Conservation (phyloP, 2,113 vertebrate genomes). For the Indicator maculatus region DNA sequence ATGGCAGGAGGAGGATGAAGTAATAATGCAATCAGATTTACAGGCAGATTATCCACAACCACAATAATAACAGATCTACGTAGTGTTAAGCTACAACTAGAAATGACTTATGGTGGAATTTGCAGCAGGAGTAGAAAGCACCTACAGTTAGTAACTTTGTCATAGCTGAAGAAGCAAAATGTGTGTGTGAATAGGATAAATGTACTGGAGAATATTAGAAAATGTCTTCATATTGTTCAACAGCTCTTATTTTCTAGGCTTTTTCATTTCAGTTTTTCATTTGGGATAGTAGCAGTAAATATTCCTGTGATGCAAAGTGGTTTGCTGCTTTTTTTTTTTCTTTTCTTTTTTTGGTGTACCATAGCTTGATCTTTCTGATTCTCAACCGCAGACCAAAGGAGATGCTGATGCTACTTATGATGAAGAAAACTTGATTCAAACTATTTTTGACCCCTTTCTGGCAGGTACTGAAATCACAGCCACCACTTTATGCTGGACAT, state of each 20-base stretch:
- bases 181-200: neutral
- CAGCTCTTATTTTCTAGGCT: neutral
- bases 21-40: neutral
- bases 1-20: neutral
- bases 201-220: neutral
- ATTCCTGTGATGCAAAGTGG: neutral
- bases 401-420: conserved; percentile 44
- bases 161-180: neutral
- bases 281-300: neutral
- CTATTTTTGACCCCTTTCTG: conserved; percentile 59
- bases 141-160: neutral
- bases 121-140: neutral
- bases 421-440: conserved; percentile 69
- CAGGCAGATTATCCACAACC: neutral
- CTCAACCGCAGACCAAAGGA: conserved; percentile 34
- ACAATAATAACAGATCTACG: neutral
- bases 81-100: neutral
- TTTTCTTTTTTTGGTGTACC: neutral
- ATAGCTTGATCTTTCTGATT: neutral
- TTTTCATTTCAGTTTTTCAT: neutral
- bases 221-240: neutral
- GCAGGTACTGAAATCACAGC: conserved; percentile 73
- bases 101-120: neutral
- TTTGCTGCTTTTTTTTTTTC: neutral
- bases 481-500: conserved; percentile 69